Evolutionary conservation across 92 coral and sea anemone genomes (phyloP).

Genomic region (Palythoa grandis): DNA sequence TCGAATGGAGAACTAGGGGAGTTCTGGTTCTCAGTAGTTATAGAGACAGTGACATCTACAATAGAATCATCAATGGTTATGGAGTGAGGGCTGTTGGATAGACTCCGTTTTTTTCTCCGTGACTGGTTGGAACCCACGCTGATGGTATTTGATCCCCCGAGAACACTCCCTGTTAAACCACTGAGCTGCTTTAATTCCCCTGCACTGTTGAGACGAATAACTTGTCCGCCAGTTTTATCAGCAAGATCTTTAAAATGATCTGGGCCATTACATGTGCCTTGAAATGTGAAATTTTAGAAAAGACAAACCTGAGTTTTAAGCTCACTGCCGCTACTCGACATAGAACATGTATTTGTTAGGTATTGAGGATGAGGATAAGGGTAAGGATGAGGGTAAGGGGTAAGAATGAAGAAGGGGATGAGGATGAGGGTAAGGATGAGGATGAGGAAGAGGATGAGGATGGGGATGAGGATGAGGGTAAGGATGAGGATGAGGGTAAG

Average conservation of each 20-base stretch:
- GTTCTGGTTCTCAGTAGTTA: slow-evolving; percentile 1
- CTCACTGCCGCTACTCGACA: too few species aligned
- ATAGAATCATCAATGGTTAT: slow-evolving; percentile 5
- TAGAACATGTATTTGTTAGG: too few species aligned
- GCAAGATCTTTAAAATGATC: slow-evolving; percentile 74
- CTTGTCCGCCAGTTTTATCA: slow-evolving; percentile 3
- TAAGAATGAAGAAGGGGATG: too few species aligned
- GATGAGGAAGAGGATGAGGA: too few species aligned
- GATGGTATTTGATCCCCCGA: not conserved
- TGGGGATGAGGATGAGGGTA: too few species aligned
- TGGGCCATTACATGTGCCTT: not conserved
- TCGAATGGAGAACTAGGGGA: not conserved
- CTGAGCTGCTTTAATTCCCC: slow-evolving; percentile 68
- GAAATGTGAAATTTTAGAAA: not conserved
- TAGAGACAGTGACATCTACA: slow-evolving; percentile 38
- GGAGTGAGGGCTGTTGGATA: slow-evolving; percentile 18
- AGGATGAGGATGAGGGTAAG: too few species aligned
- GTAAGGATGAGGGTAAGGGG: too few species aligned
- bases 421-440: too few species aligned
- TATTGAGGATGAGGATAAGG: too few species aligned
- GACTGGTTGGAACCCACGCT: not conserved
- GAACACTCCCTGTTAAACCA: slow-evolving; percentile 39
- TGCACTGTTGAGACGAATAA: not conserved
- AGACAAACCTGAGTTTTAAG: not conserved
- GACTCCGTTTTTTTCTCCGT: slow-evolving; percentile 66